Conservation (phyloP, 2,888 invertebrate genomes). For the Phortica magna region DNA sequence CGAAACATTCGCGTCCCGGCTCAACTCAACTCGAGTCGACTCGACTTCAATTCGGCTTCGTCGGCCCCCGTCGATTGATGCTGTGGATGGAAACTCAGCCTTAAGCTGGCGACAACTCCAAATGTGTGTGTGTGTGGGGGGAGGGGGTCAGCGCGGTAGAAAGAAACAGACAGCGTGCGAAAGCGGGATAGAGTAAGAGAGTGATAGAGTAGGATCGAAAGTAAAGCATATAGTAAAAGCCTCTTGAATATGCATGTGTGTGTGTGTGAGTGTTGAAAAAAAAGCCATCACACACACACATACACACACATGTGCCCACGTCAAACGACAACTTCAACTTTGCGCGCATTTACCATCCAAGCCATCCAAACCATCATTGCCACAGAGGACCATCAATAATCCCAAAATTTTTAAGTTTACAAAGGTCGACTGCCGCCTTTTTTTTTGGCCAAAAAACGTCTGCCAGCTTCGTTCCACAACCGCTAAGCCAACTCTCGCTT, state of each 20-base stretch:
- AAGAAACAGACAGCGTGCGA: neutral
- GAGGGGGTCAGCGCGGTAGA: neutral
- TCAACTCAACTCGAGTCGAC: neutral
- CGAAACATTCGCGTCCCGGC: neutral
- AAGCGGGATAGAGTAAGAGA: neutral
- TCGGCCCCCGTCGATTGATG: neutral
- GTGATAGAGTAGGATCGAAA: neutral
- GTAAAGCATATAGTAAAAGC: no score
- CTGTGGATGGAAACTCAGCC: no score
- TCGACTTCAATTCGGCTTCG: neutral
- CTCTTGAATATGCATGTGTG: no score
- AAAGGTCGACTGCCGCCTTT: slow-evolving; percentile 63
- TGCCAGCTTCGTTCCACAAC: neutral
- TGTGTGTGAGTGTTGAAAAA: neutral
- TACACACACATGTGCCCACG: slow-evolving; percentile 33
- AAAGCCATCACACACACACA: neutral
- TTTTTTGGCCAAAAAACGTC: slow-evolving; percentile 49
- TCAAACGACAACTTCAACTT: neutral
- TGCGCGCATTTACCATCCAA: neutral
- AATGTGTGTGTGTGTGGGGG: no score
- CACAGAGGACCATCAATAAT: slow-evolving; percentile 71
- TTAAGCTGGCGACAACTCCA: no score
- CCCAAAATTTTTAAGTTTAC: slow-evolving; percentile 62
- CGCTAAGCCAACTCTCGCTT: neutral
- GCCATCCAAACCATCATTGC: slow-evolving; percentile 36